Base-by-base conservation (phyloP, 2,113 vertebrate genomes). In the Anoura caudifer region DNA sequence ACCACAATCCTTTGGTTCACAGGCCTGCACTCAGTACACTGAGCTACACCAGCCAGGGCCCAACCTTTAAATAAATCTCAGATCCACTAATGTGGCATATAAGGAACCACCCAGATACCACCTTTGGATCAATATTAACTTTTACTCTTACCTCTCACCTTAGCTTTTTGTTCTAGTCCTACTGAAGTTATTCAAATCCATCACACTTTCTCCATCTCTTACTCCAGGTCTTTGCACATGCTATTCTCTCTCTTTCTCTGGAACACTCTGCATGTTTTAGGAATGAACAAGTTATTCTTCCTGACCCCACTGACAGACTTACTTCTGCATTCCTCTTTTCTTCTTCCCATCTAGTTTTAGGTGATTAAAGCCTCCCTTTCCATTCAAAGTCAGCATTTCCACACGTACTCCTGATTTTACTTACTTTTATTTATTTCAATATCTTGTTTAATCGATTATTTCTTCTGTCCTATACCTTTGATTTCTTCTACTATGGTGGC, bases 401-500 rank as follows among this genome's bases (percentile, higher is more conserved):
- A 90, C 28, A 87, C 41, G 76, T 56, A 83, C 33, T 84, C 52
- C 50, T 90, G 26, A 90, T 52, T 80, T 87, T 59, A 61, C 38
- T 81, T 82, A 80, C 24, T 91, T 94, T 41, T 91, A 81, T 82
- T 91, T 82, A 69, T 22, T 69, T 28, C 7, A 94, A 47, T 88
- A 67, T 85, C 59, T 94, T 73, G 16, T 61, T 45, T n/a, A 61
- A 85, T 59, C 33, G 61, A 38, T 80, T 52, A 72, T 73, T 50
- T 80, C 65, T 88, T 56, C 19, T 45, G 14, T 94, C 24, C 43
- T 94, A 69, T 69, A 88, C 36, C 33, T 91, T 89, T 24, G 77
- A 67, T 91, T 80, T 94, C 28, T 97, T 31, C 77, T 45, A 90
- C 11, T 73, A 43, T 67, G 31, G 28, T 84, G 22, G 13, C 76